Base-by-base conservation (phyloP, 2,888 invertebrate species). In the Desoria tigrina region DNA sequence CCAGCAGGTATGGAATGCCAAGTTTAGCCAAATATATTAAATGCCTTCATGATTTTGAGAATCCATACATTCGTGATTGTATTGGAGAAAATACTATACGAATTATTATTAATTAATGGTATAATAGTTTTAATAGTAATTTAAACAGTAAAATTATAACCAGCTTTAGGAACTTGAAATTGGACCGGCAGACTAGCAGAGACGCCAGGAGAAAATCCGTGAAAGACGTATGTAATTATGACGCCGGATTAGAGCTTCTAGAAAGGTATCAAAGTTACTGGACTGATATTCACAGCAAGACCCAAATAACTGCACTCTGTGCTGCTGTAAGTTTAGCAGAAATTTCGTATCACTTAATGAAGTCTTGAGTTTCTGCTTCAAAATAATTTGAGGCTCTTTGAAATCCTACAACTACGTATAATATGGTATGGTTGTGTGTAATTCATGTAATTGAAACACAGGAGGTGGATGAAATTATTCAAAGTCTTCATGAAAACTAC, bases 181-280 rank as follows among this genome's bases (percentile, higher is more conserved):
- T 75, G 18, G 74, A 75, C 66, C 73, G 74, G 24, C 71, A 71
- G 49, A 49, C 65, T 11, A 60, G 60, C 11, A 66, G 65, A 49
- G 53, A 66, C 49, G 54, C 54, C 28, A 50, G 59, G 27, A 53
- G 65, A 4, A 66, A 66, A 42, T 53, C 45, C 9, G 65, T 63
- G 23, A 63, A 64, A 67, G 77, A 79, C 42, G 76, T 84, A 24
- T 77, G 84, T 26, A 83, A 85, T 78, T 81, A 82, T 58, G 84
- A 86, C 77, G 88, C 88, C 73, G 90, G 90, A 4, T 86, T 86
- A 37, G 86, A 86, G 69, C 80, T 90, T 68, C 79, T 90, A 55
- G 84, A 86, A 69, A 86, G 87, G 79, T 90, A 87, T 79, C 88
- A 90, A 79, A 81, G 85, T 54, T 83, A 87, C 69, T 90, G 90